These are phyloP conservation scores for Acheta domesticus DNA, from an alignment of 2,888 invertebrate genomes.

Conservation along the genomic window DNA sequence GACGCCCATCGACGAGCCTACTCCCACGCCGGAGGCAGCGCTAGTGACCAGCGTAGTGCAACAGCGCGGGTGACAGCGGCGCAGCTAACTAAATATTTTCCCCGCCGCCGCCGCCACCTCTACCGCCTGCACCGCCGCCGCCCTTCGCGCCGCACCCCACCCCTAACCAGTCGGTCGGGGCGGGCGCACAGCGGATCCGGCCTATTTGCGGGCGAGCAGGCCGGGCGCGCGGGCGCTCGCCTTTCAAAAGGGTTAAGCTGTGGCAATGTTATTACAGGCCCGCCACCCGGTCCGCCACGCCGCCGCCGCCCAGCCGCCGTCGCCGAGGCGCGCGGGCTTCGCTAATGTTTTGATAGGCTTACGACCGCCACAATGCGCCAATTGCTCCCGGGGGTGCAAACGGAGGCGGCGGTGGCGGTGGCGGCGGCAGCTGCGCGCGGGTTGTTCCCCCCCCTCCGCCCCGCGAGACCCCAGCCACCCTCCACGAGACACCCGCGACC, in stretches of 20 bases:
- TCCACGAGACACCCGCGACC: neutral
- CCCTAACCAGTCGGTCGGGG: no score
- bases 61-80: neutral
- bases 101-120: neutral
- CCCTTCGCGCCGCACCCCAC: no score
- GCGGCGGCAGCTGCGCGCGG: neutral
- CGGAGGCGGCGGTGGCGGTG: neutral
- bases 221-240: neutral
- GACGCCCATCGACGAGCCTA: no score
- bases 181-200: neutral
- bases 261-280: neutral
- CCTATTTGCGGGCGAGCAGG: neutral
- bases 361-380: neutral
- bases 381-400: neutral
- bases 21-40: no score
- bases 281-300: neutral
- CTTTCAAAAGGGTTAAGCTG: constrained; percentile 1
- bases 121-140: neutral
- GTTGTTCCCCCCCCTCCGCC: neutral
- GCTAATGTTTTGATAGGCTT: neutral
- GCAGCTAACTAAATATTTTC: constrained; percentile 18
- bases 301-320: no score
- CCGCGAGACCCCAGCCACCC: neutral
- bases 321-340: no score
- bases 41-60: no score